Evolutionary conservation across 2,888 invertebrate species (phyloP).

Genomic region (Phengaris alcon): DNA sequence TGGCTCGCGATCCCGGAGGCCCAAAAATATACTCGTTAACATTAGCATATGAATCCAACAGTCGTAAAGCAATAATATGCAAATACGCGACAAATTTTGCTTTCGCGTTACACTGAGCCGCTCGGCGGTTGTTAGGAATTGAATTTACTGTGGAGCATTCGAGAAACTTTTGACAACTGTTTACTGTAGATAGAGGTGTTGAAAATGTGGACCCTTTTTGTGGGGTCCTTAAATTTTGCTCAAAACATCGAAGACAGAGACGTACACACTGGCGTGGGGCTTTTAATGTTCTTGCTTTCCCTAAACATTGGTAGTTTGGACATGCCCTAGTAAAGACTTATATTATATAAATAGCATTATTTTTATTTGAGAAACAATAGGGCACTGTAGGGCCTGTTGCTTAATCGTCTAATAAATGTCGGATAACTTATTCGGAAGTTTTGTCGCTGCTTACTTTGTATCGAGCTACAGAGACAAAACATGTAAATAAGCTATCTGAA

Average conservation of each 20-base stretch:
- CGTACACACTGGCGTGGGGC: too few relatives aligned
- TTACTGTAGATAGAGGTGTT: background rate
- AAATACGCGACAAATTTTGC: constrained; percentile 46
- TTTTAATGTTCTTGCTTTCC: too few relatives aligned
- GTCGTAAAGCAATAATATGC: constrained; percentile 75
- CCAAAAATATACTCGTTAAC: constrained; percentile 54
- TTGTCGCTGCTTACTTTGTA: too few relatives aligned
- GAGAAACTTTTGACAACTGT: background rate
- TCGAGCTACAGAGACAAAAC: too few relatives aligned
- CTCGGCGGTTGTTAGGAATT: constrained; percentile 17
- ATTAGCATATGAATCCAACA: constrained; percentile 70
- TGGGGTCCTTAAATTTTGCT: background rate
- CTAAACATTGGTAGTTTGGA: too few relatives aligned
- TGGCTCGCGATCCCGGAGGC: constrained; percentile 50
- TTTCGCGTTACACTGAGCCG: constrained; percentile 11
- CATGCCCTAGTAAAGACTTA: too few relatives aligned
- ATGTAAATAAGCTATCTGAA: too few relatives aligned
- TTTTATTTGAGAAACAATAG: too few relatives aligned
- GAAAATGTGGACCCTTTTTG: background rate
- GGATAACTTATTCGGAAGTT: too few relatives aligned
- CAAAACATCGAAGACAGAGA: background rate
- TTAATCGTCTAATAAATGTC: too few relatives aligned
- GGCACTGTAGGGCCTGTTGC: too few relatives aligned
- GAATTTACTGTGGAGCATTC: background rate
- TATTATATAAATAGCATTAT: too few relatives aligned